These are phyloP conservation scores for Silurus asotus DNA, from an alignment of 2,113 vertebrate genomes.

Conservation along the genomic window DNA sequence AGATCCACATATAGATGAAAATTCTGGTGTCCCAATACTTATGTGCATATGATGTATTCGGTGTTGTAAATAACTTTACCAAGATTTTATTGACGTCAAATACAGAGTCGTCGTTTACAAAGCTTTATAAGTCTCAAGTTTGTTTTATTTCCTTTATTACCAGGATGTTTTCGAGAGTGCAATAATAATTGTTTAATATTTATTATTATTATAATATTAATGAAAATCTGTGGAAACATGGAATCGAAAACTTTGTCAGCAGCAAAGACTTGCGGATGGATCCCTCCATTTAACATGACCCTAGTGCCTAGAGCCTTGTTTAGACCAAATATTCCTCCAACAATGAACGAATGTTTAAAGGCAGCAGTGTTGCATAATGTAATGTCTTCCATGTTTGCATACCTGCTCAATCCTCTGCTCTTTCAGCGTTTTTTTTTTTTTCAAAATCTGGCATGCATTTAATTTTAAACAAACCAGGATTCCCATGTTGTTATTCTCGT, in stretches of 20 bases:
- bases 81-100: not conserved
- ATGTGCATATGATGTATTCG: too few species aligned
- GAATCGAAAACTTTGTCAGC: not conserved
- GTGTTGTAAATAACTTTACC: not conserved
- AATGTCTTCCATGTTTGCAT: conserved; percentile 34
- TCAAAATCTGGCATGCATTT: not conserved
- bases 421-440: not conserved
- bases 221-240: not conserved
- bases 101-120: not conserved
- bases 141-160: not conserved
- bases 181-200: not conserved
- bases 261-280: conserved; percentile 9
- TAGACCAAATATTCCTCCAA: conserved; percentile 12
- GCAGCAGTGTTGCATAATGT: not conserved
- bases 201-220: too few species aligned
- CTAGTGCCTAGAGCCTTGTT: not conserved
- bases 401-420: conserved; percentile 18
- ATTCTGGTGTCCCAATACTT: too few species aligned
- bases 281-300: not conserved
- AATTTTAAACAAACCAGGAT: not conserved
- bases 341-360: not conserved
- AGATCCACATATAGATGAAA: too few species aligned
- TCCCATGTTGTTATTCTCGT: not conserved
- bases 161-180: not conserved
- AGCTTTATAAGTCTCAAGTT: not conserved